Conservation (phyloP, 1,140 invertebrate species). For the Halyomorpha halys region DNA sequence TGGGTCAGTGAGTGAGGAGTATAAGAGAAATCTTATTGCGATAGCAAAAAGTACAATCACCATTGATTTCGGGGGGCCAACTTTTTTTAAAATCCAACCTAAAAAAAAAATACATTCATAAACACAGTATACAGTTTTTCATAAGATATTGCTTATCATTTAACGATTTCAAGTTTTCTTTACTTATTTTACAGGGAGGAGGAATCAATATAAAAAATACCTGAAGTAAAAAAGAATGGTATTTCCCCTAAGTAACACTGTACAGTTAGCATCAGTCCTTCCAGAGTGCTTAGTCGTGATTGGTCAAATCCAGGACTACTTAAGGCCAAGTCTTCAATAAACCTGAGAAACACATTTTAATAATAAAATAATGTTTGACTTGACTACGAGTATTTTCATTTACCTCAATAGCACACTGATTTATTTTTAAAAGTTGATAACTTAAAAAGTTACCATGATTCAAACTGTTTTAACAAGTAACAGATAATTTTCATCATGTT, state of each 20-base stretch:
- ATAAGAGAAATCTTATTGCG: constrained; percentile 65
- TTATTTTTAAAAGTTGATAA: too few relatives aligned
- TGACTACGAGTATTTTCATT: too few relatives aligned
- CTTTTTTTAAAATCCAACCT: constrained; percentile 62
- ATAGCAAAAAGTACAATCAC: constrained; percentile 66
- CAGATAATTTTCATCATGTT: too few relatives aligned
- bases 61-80: constrained; percentile 75
- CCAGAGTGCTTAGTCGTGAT: constrained; percentile 36
- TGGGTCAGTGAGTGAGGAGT: constrained; percentile 66
- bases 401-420: too few relatives aligned
- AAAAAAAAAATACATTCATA: constrained; percentile 37
- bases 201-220: constrained; percentile 26
- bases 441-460: too few relatives aligned
- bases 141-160: too few relatives aligned
- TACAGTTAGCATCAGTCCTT: constrained; percentile 40
- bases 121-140: neutral
- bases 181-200: too few relatives aligned
- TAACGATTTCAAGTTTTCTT: too few relatives aligned
- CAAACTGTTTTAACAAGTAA: too few relatives aligned
- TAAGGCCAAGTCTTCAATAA: constrained; percentile 34
- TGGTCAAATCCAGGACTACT: constrained; percentile 24
- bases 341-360: constrained; percentile 27
- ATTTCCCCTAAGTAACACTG: constrained; percentile 42
- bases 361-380: too few relatives aligned
- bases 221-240: constrained; percentile 41